phyloP scores from a whole-genome alignment of 2,113 vertebrate species.

The Talpa occidentalis region DNA sequence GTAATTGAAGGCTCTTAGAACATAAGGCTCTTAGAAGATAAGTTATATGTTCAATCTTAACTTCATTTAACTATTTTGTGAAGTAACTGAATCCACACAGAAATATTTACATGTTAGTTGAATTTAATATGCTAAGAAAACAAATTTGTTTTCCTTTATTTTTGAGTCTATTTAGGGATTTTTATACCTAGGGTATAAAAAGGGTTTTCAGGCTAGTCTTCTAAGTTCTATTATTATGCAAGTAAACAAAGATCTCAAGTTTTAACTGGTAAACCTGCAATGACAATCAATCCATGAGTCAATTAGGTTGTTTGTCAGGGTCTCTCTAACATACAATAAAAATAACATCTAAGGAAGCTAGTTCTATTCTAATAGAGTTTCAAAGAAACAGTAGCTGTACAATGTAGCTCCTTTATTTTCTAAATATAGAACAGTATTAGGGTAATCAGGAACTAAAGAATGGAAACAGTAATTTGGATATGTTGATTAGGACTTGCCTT shows the following conservation, averaged over 20 bases:
- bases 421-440: not conserved
- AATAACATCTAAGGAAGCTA: not conserved
- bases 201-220: not conserved
- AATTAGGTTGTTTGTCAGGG: not conserved
- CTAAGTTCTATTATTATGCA: constrained; percentile 14
- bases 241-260: not conserved
- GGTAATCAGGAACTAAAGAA: not conserved
- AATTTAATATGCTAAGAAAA: constrained; percentile 42
- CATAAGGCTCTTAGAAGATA: not conserved
- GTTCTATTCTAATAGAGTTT: constrained; percentile 1
- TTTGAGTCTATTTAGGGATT: not conserved
- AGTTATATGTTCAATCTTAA: not conserved
- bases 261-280: not conserved
- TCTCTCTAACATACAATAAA: not conserved
- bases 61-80: not conserved
- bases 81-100: not conserved
- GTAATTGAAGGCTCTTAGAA: not conserved
- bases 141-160: constrained; percentile 23
- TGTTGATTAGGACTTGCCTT: not conserved
- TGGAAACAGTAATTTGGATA: constrained; percentile 7
- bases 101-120: constrained; percentile 15
- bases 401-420: not conserved
- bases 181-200: constrained; percentile 22
- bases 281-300: not conserved
- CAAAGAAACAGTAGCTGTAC: not conserved